Evolutionary conservation across 2,113 vertebrate species (phyloP).

Genomic region (Chamaea fasciata): DNA sequence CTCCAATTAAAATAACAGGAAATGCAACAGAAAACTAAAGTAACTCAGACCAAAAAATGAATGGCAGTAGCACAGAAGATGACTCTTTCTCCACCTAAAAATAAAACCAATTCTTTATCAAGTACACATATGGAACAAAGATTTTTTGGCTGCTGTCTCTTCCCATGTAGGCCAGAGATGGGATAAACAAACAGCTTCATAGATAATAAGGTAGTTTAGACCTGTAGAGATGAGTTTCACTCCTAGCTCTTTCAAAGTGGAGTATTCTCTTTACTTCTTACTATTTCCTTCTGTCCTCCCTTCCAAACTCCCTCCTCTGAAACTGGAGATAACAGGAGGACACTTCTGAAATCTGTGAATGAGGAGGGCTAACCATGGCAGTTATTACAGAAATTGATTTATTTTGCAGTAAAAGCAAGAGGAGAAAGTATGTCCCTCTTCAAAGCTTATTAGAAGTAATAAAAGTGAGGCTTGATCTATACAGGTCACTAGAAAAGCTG

Average conservation of each 20-base stretch:
- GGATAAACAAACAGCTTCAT: not conserved
- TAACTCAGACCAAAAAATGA: not conserved
- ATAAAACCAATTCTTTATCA: not conserved
- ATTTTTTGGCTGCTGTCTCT: not conserved
- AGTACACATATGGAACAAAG: not conserved
- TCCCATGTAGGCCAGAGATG: not conserved
- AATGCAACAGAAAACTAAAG: constrained; percentile 6
- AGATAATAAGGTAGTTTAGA: not conserved
- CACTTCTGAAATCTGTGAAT: not conserved
- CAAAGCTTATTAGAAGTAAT: not conserved
- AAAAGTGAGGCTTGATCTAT: not conserved
- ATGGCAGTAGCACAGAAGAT: not conserved
- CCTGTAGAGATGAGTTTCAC: not conserved
- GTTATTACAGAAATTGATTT: not conserved
- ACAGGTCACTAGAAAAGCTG: not conserved
- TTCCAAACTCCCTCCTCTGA: not conserved
- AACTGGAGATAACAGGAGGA: not conserved
- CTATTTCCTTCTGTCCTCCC: not conserved
- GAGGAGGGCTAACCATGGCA: not conserved
- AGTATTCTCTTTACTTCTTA: not conserved
- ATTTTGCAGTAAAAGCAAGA: not conserved
- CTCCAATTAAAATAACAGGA: constrained; percentile 39
- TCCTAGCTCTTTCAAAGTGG: not conserved
- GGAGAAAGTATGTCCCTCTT: not conserved
- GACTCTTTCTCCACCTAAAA: not conserved